These are phyloP conservation scores for Torymus aiolomorphi DNA, from an alignment of 2,888 invertebrate genomes.

Conservation along the genomic window DNA sequence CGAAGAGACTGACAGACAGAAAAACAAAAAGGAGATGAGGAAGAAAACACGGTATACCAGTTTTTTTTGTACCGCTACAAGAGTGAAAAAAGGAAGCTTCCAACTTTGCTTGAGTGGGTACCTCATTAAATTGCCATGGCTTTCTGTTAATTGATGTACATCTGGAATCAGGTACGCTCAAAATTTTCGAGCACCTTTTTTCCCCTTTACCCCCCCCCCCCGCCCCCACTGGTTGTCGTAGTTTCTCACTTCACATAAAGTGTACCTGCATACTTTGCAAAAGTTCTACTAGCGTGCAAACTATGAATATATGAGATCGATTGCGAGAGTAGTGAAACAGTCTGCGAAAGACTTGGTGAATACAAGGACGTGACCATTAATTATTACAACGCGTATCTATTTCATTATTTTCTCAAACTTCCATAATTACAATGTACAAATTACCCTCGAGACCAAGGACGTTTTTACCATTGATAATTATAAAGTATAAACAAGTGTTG, in stretches of 20 bases:
- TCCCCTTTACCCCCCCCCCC: not conserved
- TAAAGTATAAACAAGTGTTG: too few species aligned
- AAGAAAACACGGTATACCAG: too few species aligned
- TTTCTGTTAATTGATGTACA: conserved; percentile 47
- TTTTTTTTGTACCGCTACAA: too few species aligned
- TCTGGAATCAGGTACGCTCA: conserved; percentile 35
- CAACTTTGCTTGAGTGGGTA: conserved; percentile 47
- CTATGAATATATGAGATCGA: conserved; percentile 10
- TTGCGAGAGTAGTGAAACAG: not conserved
- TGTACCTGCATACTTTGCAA: conserved; percentile 35
- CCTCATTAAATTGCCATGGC: conserved; percentile 52
- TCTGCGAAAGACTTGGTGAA: too few species aligned
- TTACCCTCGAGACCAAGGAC: not conserved
- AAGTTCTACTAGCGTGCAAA: conserved; percentile 13
- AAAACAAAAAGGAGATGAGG: too few species aligned
- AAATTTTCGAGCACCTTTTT: conserved; percentile 33
- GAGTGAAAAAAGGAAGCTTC: not conserved
- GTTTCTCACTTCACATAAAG: conserved; percentile 36
- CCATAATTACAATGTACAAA: conserved; percentile 32
- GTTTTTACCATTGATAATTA: too few species aligned
- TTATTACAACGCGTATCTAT: conserved; percentile 37
- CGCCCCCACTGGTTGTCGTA: not conserved
- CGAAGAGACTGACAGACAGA: too few species aligned
- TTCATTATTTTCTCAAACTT: conserved; percentile 37
- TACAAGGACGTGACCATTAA: conserved; percentile 18